Percentiles rank a stretch among this genome's conserved stretches.
Conservation (phyloP, 2,113 vertebrate genomes). For the Sakesphorus luctuosus region DNA sequence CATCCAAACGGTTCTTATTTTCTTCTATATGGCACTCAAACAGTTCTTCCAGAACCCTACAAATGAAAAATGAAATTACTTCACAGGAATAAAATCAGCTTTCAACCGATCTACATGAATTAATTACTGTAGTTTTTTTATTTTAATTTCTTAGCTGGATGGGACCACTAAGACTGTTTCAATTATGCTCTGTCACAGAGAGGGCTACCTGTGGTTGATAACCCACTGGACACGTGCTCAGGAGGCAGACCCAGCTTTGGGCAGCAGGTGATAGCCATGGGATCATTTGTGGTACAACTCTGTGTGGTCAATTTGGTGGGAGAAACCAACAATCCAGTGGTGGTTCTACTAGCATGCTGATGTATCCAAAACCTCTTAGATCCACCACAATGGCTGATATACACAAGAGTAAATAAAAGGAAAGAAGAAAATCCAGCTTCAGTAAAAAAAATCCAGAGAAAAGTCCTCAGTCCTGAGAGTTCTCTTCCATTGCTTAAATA, state of each 20-base stretch:
- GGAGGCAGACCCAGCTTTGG: neutral
- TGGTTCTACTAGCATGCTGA: neutral
- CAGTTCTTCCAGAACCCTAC: slow-evolving; percentile 76
- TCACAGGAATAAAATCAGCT: neutral
- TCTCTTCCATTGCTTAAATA: neutral
- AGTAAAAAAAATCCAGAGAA: neutral
- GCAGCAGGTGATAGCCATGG: neutral
- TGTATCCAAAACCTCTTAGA: neutral
- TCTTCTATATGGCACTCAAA: slow-evolving; percentile 78
- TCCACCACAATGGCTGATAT: neutral
- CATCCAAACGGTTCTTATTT: slow-evolving; percentile 77
- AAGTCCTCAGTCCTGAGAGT: neutral
- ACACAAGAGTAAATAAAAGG: neutral
- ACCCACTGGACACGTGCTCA: fast-evolving
- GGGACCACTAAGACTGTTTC: neutral
- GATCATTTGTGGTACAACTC: neutral
- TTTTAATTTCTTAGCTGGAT: neutral
- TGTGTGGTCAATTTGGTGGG: neutral
- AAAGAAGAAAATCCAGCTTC: neutral
- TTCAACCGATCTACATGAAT: neutral
- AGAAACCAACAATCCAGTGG: neutral
- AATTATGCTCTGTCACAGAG: neutral
- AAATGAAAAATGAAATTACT: slow-evolving; percentile 27
- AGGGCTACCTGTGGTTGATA: neutral
- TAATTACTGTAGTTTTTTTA: neutral